Evolutionary conservation across 2,888 invertebrate genomes (phyloP).

Genomic region (Cephalotes varians): DNA sequence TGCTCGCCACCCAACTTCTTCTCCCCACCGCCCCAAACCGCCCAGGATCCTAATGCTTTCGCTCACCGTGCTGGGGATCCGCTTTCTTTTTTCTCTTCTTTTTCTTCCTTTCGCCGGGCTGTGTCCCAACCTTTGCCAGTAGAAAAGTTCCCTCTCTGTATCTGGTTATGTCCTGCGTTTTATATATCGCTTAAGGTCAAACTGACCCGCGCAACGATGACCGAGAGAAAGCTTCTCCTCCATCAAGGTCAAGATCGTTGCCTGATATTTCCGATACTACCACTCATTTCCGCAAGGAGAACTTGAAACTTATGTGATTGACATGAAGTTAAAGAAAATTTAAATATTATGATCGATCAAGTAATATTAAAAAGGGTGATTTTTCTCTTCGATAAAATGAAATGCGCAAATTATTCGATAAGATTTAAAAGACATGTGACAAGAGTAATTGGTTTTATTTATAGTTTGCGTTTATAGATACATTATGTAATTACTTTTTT

Average conservation of each 20-base stretch:
- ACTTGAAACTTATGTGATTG: background rate
- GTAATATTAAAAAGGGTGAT: background rate
- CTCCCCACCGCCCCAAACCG: constrained; percentile 7
- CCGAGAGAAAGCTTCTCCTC: constrained; percentile 49
- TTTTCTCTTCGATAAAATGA: background rate
- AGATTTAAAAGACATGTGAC: background rate
- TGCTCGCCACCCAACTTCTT: constrained; percentile 72
- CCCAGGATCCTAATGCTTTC: constrained; percentile 53
- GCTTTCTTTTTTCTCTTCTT: constrained; percentile 73
- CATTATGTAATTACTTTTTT: constrained; percentile 26
- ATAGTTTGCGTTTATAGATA: background rate
- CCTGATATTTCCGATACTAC: constrained; percentile 33
- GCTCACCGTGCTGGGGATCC: constrained; percentile 62
- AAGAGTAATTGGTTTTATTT: background rate
- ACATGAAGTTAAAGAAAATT: background rate
- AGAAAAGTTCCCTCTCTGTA: constrained; percentile 69
- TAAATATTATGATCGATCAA: background rate
- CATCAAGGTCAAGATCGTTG: constrained; percentile 55
- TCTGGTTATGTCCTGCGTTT: constrained; percentile 68
- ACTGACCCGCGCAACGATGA: constrained; percentile 78
- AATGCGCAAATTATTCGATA: background rate
- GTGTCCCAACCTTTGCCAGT: constrained; percentile 56
- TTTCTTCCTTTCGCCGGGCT: constrained; percentile 66
- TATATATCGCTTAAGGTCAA: constrained; percentile 71
- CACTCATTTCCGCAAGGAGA: background rate